Evolutionary conservation across 2,797 vertebrate species (phyloP).

Genomic region (Semotilus atromaculatus): DNA sequence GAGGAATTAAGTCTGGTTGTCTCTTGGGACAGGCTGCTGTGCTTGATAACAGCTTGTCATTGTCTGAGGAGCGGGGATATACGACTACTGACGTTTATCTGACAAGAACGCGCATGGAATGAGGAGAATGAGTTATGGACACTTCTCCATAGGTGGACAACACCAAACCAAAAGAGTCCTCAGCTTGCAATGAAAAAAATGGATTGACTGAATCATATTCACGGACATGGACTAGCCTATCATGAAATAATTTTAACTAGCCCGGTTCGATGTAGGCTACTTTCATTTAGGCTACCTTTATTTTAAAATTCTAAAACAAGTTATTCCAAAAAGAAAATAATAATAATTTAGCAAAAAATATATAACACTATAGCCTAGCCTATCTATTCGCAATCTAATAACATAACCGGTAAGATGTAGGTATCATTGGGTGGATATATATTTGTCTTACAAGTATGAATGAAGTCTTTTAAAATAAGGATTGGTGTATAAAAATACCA

Average conservation of each 20-base stretch:
- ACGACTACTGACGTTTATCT: conserved; percentile 61
- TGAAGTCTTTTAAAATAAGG: not conserved
- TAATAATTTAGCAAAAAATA: not conserved
- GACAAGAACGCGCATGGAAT: conserved; percentile 48
- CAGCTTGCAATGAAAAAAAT: not conserved
- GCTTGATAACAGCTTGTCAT: conserved; percentile 54
- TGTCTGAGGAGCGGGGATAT: conserved; percentile 67
- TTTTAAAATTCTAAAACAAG: not conserved
- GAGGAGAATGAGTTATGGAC: conserved; percentile 41
- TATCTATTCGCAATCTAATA: not conserved
- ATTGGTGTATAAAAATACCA: not conserved
- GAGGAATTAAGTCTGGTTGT: conserved; percentile 39
- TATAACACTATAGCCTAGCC: not conserved
- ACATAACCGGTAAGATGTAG: not conserved
- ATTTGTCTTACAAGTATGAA: not conserved
- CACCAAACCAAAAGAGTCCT: conserved; percentile 19
- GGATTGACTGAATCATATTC: not conserved
- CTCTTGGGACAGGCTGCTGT: conserved; percentile 53
- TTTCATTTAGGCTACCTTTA: not conserved
- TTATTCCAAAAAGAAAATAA: not conserved
- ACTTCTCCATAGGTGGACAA: conserved; percentile 37
- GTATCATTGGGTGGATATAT: not conserved
- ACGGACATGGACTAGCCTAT: not conserved
- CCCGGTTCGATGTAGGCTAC: too few species aligned
- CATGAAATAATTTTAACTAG: not conserved